These are phyloP conservation scores for Drosophila sucinea DNA, from an alignment of 1,140 invertebrate species.

Conservation along the genomic window DNA sequence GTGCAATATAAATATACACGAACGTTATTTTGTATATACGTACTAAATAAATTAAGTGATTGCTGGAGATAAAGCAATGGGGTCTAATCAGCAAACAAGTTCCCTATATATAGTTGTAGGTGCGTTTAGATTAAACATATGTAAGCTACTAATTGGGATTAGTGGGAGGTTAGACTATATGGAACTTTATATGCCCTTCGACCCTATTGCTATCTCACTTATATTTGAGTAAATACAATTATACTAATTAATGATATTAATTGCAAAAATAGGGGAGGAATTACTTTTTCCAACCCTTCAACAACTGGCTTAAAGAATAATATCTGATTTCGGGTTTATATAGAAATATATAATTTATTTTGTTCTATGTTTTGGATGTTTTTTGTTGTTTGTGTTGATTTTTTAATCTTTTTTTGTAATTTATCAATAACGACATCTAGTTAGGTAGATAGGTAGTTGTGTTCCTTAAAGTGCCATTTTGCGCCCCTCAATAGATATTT, in stretches of 20 bases:
- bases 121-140: slow-evolving; percentile 14
- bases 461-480: slow-evolving; percentile 93
- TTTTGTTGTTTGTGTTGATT: slow-evolving; percentile 13
- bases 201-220: not conserved
- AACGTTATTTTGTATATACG: not conserved
- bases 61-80: not conserved
- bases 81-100: slow-evolving; percentile 1
- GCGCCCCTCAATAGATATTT: slow-evolving; percentile 97
- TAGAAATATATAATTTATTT: slow-evolving; percentile 56
- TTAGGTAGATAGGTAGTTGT: slow-evolving; percentile 40
- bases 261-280: no score
- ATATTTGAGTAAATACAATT: not conserved
- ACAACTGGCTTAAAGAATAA: slow-evolving; percentile 9
- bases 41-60: not conserved
- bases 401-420: not conserved
- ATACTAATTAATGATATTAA: not conserved
- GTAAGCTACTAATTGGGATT: slow-evolving; percentile 9
- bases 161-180: slow-evolving; percentile 4
- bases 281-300: no score
- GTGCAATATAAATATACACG: not conserved
- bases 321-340: slow-evolving; percentile 27
- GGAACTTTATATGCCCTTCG: not conserved
- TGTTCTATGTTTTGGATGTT: slow-evolving; percentile 49
- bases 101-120: not conserved
- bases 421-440: slow-evolving; percentile 16